phyloP scores from a whole-genome alignment of 2,888 invertebrate species.

The Entomobrya multifasciata region DNA sequence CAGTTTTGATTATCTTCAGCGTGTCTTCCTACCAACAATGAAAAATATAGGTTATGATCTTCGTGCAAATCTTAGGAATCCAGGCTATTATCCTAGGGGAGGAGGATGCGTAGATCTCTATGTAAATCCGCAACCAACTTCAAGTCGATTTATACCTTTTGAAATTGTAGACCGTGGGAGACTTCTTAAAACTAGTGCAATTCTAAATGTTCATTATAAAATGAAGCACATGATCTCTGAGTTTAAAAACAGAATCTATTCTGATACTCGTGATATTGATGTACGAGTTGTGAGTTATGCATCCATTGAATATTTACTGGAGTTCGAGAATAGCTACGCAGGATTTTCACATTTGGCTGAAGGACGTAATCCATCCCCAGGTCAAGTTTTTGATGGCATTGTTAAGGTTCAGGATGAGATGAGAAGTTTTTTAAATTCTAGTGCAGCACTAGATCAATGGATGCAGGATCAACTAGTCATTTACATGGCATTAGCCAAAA shows the following conservation, averaged over 20 bases:
- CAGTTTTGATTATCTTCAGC: slow-evolving; percentile 75
- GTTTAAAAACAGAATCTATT: slow-evolving; percentile 59
- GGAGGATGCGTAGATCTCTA: slow-evolving; percentile 76
- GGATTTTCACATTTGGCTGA: slow-evolving; percentile 76
- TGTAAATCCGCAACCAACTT: slow-evolving; percentile 56
- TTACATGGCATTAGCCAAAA: slow-evolving; percentile 77
- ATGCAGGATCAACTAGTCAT: slow-evolving; percentile 78
- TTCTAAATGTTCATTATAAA: slow-evolving; percentile 74
- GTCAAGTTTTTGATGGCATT: slow-evolving; percentile 73
- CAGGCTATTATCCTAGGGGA: slow-evolving; percentile 77
- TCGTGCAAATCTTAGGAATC: slow-evolving; percentile 47
- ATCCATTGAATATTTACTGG: slow-evolving; percentile 72
- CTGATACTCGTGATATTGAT: slow-evolving; percentile 71
- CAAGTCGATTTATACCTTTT: slow-evolving; percentile 66
- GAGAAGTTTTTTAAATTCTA: slow-evolving; percentile 61
- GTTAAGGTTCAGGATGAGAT: slow-evolving; percentile 63
- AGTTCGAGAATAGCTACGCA: slow-evolving; percentile 72
- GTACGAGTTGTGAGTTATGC: slow-evolving; percentile 74
- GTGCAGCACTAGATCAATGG: slow-evolving; percentile 74
- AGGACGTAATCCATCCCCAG: slow-evolving; percentile 71
- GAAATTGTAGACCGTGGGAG: slow-evolving; percentile 67
- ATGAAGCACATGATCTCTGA: slow-evolving; percentile 67
- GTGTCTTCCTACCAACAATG: slow-evolving; percentile 74
- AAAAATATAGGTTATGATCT: slow-evolving; percentile 72
- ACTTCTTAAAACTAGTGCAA: slow-evolving; percentile 59